A percentile compares a stretch with the other conserved stretches of the same genome.
These are phyloP conservation scores for Chelonia mydas DNA, from an alignment of 2,797 vertebrate species.

Conservation along the genomic window DNA sequence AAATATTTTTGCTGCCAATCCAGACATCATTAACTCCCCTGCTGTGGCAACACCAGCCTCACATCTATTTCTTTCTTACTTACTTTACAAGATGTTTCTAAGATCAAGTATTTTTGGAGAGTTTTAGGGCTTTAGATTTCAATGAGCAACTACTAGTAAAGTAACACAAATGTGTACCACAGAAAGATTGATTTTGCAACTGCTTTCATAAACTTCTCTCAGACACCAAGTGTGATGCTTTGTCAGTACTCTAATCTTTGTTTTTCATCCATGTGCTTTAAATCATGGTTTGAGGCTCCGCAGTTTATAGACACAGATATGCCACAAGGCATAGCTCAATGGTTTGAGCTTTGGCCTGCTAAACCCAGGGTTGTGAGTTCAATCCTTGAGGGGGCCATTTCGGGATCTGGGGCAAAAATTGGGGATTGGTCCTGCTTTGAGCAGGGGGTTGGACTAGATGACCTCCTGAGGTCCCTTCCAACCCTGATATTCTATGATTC, in stretches of 20 bases:
- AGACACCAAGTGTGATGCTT: background rate
- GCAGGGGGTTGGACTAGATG: too few species aligned
- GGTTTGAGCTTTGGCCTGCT: too few species aligned
- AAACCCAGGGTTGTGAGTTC: too few species aligned
- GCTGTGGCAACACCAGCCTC: background rate
- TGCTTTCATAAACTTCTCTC: background rate
- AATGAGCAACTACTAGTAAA: background rate
- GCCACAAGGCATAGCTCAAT: too few species aligned
- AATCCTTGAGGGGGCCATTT: too few species aligned
- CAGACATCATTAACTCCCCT: background rate
- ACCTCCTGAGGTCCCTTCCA: too few species aligned
- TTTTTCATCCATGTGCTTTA: background rate
- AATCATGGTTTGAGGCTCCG: background rate
- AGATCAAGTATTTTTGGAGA: background rate
- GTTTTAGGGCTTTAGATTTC: background rate
- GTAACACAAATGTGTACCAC: background rate
- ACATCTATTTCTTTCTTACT: background rate
- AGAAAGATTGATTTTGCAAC: background rate
- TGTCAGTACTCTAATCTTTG: background rate
- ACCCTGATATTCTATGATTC: too few species aligned
- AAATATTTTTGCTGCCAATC: background rate
- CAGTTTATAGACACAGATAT: background rate
- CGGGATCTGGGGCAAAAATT: too few species aligned
- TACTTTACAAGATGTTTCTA: background rate
- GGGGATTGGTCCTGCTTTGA: too few species aligned